Evolutionary conservation across 2,888 invertebrate genomes (phyloP).

Genomic region (Phlogophora meticulosa): DNA sequence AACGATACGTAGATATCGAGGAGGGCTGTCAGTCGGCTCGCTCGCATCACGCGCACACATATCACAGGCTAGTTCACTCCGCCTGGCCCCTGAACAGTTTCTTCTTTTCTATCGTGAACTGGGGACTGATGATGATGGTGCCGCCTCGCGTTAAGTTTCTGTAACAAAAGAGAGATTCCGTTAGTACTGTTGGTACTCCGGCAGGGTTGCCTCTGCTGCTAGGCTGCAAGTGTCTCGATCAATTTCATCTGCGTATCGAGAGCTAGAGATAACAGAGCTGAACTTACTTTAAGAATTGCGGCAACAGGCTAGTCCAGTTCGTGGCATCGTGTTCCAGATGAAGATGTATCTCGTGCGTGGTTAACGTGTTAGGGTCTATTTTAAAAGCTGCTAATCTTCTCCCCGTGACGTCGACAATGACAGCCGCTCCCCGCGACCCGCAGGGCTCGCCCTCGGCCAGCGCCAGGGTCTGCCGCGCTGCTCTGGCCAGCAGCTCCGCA

Average conservation of each 20-base stretch:
- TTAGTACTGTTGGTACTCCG: conserved; percentile 68
- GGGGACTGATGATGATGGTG: conserved; percentile 97
- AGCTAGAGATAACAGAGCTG: conserved; percentile 30
- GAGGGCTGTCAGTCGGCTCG: conserved; percentile 89
- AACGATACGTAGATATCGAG: conserved; percentile 90
- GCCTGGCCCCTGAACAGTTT: conserved; percentile 96
- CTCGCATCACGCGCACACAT: conserved; percentile 82
- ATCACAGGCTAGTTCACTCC: conserved; percentile 82
- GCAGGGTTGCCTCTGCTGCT: conserved; percentile 38
- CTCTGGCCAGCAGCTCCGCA: conserved; percentile 94
- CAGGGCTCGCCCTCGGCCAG: conserved; percentile 97
- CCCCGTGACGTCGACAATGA: conserved; percentile 96
- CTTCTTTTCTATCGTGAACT: conserved; percentile 97
- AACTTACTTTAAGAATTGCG: conserved; percentile 97
- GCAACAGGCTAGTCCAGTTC: conserved; percentile 96
- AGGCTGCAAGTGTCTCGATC: conserved; percentile 34
- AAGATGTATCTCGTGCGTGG: conserved; percentile 97
- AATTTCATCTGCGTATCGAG: conserved; percentile 25
- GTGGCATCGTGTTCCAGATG: conserved; percentile 96
- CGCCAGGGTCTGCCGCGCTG: conserved; percentile 95
- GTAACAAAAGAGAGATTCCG: conserved; percentile 70
- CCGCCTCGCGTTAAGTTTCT: conserved; percentile 96
- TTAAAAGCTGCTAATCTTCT: conserved; percentile 95
- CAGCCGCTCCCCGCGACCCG: conserved; percentile 96
- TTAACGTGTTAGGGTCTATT: conserved; percentile 96